phyloP scores from a whole-genome alignment of 2,113 vertebrate species.

The Capreolus pygargus region DNA sequence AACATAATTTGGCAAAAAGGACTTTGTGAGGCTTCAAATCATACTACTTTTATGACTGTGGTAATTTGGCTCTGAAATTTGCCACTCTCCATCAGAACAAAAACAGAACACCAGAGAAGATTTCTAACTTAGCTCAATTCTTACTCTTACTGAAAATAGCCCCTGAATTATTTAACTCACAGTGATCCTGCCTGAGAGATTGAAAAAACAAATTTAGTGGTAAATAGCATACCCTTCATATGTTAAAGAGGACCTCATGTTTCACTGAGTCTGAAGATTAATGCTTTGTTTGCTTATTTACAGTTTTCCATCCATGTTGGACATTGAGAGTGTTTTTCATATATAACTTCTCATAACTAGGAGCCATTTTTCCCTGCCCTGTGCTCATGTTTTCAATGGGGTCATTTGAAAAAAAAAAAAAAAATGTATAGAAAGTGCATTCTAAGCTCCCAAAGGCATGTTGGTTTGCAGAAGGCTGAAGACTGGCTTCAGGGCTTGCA shows the following conservation, averaged over 20 bases:
- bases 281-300: neutral
- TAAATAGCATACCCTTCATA: neutral
- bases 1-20: neutral
- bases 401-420: neutral
- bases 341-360: neutral
- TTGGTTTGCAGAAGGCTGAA: slow-evolving; percentile 5
- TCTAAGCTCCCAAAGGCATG: neutral
- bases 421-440: neutral
- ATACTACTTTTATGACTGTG: neutral
- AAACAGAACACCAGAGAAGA: neutral
- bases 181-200: neutral
- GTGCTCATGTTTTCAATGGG: neutral
- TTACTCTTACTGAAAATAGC: neutral
- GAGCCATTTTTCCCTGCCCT: neutral
- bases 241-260: neutral
- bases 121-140: neutral
- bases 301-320: neutral
- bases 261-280: neutral
- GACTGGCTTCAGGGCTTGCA: slow-evolving; percentile 8
- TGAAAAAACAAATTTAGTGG: neutral
- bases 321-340: neutral
- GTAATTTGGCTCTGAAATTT: slow-evolving; percentile 21
- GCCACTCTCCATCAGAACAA: neutral
- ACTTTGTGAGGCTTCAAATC: neutral
- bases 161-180: neutral